Base-by-base conservation (phyloP, 2,797 vertebrate genomes). In the Staurois parvus region DNA sequence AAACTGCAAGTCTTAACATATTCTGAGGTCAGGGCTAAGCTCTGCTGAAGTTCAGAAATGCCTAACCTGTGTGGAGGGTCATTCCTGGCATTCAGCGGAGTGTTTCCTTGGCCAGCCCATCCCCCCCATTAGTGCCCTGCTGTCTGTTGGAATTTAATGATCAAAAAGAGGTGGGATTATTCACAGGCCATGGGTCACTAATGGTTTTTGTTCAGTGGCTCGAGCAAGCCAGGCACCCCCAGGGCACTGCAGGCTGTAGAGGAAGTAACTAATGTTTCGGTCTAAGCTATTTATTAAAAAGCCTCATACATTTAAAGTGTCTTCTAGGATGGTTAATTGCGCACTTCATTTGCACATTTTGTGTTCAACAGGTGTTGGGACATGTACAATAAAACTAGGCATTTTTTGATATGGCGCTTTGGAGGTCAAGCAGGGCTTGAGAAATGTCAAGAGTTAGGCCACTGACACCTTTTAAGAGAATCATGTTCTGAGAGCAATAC, bases 1-100 rank as follows among this genome's bases (percentile, higher is more conserved):
- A n/a, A n/a, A n/a, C n/a, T n/a, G n/a, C n/a, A n/a, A n/a, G n/a
- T n/a, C n/a, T n/a, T n/a, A n/a, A n/a, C n/a, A n/a, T n/a, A n/a
- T 59, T 59, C 1, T 19, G 17, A 52, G 17, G 48, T 21, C 1
- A 3, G 13, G 5, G 52, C 19, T 24, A 59, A 8, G 19, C 52
- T 64, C n/a, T 13, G 10, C 13, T 45, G 42, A 45, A 45, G 42
- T 10, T 56, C 8, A 1, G 21, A 21, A 32, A 62, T 64, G 56
- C 56, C 56, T 79, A 34, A 67, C 64, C 66, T 67, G 40, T 40
- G 40, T 64, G 29, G 79, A 32, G 40, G 59, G 66, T 69, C 84
- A 83, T 83, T 88, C 69, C 69, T 74, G 1, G 17, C 24, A 75
- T 30, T 77, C 42, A 86, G 83, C 76, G 84, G 34, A n/a, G 34